Conservation (phyloP, 2,797 vertebrate species). For the Chelidonichthys spinosus region DNA sequence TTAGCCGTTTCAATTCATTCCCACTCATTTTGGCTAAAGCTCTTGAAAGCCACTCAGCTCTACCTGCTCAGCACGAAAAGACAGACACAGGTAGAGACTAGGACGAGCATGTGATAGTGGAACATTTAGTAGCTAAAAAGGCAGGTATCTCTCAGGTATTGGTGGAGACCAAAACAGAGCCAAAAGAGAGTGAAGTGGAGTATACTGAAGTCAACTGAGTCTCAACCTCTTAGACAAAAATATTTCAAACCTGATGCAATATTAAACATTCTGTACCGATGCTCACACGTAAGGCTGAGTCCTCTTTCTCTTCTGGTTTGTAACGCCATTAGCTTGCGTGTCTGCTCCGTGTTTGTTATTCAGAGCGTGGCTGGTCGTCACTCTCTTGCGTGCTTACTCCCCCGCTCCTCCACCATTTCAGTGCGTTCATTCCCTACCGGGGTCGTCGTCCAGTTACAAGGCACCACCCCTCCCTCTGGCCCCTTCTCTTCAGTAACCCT, state of each 20-base stretch:
- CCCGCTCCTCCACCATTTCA: conserved; percentile 28
- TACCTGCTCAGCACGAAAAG: neutral
- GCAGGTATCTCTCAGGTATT: neutral
- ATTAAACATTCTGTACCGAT: neutral
- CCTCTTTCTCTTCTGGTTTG: neutral
- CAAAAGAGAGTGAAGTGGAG: neutral
- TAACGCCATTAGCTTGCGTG: conserved; percentile 7
- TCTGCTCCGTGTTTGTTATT: conserved; percentile 66
- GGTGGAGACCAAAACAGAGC: neutral
- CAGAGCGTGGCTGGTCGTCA: conserved; percentile 28
- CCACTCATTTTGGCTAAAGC: neutral
- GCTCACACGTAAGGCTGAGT: conserved; percentile 10
- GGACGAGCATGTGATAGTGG: neutral
- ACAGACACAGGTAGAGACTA: neutral
- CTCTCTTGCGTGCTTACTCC: neutral
- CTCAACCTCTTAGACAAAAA: neutral
- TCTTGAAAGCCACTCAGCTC: neutral
- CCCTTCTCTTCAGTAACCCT: conserved; percentile 66
- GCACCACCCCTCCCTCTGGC: conserved; percentile 45
- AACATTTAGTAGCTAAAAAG: neutral
- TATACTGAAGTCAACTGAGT: neutral
- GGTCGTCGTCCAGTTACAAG: conserved; percentile 62
- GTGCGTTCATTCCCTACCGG: conserved; percentile 18
- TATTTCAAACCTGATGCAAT: conserved; percentile 6
- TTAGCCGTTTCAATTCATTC: neutral